Percentiles rank a stretch among this genome's conserved stretches.
phyloP scores from a whole-genome alignment of 2,113 vertebrate genomes.

The Rhabdornis inornatus region DNA sequence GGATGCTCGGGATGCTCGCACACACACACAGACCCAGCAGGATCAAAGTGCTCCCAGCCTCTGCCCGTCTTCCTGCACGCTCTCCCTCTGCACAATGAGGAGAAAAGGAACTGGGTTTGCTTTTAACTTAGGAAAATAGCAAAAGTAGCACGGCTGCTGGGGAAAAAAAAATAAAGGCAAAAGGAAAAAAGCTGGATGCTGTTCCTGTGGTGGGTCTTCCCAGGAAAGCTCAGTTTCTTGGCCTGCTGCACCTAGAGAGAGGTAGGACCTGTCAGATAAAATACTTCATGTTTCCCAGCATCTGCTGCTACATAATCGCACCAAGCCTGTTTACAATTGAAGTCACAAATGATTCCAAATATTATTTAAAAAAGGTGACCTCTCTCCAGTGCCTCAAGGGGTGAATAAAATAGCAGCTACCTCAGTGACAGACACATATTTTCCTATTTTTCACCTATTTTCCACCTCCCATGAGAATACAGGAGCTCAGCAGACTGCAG shows the following conservation, averaged over 20 bases:
- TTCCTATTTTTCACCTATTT: neutral
- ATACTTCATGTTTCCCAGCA: neutral
- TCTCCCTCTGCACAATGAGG: neutral
- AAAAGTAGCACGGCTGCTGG: neutral
- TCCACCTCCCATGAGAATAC: fast-evolving
- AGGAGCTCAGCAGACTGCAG: neutral
- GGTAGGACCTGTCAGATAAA: neutral
- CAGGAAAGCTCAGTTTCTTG: neutral
- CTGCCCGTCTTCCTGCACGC: neutral
- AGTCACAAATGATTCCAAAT: neutral
- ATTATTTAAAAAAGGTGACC: fast-evolving
- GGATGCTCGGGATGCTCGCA: neutral
- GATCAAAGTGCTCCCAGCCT: neutral
- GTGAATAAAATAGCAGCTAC: neutral
- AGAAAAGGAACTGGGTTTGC: neutral
- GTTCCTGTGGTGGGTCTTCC: neutral
- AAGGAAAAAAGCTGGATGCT: neutral
- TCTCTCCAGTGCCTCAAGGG: neutral
- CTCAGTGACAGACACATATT: neutral
- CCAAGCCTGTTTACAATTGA: neutral
- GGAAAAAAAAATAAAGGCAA: fast-evolving
- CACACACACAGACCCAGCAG: neutral
- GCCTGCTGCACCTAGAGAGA: neutral
- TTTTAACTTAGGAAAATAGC: neutral
- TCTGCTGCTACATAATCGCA: neutral